Conservation (phyloP, 2,113 vertebrate species). For the Ranitomeya variabilis region DNA sequence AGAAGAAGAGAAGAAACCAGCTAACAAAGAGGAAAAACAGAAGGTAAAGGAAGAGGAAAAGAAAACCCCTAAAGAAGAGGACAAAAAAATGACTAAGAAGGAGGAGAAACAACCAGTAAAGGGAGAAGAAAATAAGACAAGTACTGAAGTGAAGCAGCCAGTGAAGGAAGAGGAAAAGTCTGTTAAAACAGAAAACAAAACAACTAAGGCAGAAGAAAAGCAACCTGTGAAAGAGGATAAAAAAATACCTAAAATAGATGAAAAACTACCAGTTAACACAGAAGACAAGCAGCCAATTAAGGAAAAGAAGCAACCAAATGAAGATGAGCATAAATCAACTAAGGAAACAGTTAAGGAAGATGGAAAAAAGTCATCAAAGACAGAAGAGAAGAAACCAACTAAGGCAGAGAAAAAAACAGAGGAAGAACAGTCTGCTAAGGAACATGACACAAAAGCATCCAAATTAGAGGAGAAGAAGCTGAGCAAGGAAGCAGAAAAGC, state of each 20-base stretch:
- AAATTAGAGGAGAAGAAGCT: constrained; percentile 59
- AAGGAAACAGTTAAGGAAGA: constrained; percentile 50
- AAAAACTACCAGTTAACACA: not conserved
- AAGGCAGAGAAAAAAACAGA: constrained; percentile 63
- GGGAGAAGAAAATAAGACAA: constrained; percentile 36
- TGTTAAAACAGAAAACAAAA: constrained; percentile 30
- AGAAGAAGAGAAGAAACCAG: constrained; percentile 32
- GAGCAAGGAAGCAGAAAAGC: constrained; percentile 41
- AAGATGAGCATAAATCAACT: constrained; percentile 14
- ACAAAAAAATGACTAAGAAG: constrained; percentile 47
- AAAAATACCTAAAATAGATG: not conserved
- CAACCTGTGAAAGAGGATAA: not conserved
- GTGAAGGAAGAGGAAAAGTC: constrained; percentile 68
- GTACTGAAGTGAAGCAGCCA: constrained; percentile 64
- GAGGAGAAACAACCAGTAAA: constrained; percentile 55
- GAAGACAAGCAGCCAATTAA: constrained; percentile 45
- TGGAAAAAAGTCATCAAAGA: constrained; percentile 16
- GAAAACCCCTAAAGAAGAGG: constrained; percentile 18
- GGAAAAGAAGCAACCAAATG: constrained; percentile 6
- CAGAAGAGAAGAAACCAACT: constrained; percentile 63
- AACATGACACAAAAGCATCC: not conserved
- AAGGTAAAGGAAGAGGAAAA: constrained; percentile 43
- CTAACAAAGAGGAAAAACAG: not conserved
- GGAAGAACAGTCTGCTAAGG: constrained; percentile 64
- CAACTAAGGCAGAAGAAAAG: constrained; percentile 59